Percentiles rank a stretch among this genome's conserved stretches.
Evolutionary conservation across 2,797 vertebrate genomes (phyloP).

Genomic region (Columba guinea): DNA sequence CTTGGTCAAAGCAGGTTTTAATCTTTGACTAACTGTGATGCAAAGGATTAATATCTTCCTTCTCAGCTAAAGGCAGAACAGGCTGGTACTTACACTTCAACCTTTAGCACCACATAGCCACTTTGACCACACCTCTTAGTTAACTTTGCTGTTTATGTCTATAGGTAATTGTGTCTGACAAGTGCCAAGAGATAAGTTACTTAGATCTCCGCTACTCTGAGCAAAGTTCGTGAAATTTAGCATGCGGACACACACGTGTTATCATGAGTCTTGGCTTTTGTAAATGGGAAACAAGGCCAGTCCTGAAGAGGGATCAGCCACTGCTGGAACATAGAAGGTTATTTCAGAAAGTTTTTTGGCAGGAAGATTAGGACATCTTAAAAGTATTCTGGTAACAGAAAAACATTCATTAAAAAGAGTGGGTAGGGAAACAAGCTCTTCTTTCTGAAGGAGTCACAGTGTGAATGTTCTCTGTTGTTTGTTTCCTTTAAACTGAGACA

Average conservation of each 20-base stretch:
- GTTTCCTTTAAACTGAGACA: not conserved
- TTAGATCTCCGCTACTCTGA: not conserved
- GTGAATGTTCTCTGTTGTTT: not conserved
- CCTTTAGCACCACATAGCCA: not conserved
- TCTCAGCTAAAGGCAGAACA: not conserved
- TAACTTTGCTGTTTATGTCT: not conserved
- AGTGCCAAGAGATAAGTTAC: not conserved
- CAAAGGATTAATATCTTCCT: not conserved
- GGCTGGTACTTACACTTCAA: not conserved
- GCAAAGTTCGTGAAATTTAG: slow-evolving; percentile 1
- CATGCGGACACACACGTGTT: not conserved
- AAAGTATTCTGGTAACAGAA: not conserved
- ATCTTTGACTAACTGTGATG: not conserved
- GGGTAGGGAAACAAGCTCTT: not conserved
- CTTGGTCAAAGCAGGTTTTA: not conserved
- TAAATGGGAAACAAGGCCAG: not conserved
- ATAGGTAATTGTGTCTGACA: not conserved
- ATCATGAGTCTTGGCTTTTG: not conserved
- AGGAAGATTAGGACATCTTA: not conserved
- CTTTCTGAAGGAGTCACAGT: not conserved
- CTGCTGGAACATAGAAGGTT: not conserved
- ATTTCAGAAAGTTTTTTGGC: not conserved
- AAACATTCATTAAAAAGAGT: not conserved
- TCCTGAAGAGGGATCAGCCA: not conserved
- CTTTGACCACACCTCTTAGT: not conserved